Percentiles rank a stretch among this genome's conserved stretches.
These are phyloP conservation scores for Maniola hyperantus DNA, from an alignment of 2,888 invertebrate species.

Conservation along the genomic window DNA sequence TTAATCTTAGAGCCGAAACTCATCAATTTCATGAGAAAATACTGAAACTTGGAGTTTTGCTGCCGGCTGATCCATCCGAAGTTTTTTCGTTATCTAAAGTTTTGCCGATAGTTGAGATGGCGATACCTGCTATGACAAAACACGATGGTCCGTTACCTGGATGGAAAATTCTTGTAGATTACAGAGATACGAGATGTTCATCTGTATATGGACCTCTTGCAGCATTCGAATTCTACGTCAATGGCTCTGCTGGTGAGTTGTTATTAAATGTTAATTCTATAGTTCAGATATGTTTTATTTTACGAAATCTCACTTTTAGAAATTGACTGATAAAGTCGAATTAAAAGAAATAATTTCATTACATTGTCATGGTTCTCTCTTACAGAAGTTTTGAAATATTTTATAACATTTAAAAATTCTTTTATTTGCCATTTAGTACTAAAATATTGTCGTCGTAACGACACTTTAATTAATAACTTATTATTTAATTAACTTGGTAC, in stretches of 20 bases:
- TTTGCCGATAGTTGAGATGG: slow-evolving; percentile 87
- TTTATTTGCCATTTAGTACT: too few species aligned
- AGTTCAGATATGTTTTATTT: background rate
- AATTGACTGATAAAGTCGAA: too few species aligned
- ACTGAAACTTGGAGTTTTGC: slow-evolving; percentile 84
- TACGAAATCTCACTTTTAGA: background rate
- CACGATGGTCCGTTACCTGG: slow-evolving; percentile 84
- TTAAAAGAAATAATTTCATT: too few species aligned
- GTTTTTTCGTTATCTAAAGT: slow-evolving; percentile 86
- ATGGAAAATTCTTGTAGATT: slow-evolving; percentile 86
- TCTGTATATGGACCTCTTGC: slow-evolving; percentile 90
- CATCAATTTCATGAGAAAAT: slow-evolving; percentile 70
- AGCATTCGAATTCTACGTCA: slow-evolving; percentile 89
- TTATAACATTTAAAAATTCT: too few species aligned
- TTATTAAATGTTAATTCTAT: background rate
- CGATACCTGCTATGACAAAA: slow-evolving; percentile 84
- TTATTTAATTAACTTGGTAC: too few species aligned
- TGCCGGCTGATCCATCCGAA: slow-evolving; percentile 83
- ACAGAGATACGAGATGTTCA: slow-evolving; percentile 89
- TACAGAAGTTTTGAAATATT: too few species aligned
- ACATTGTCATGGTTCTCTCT: too few species aligned
- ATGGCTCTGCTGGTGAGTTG: slow-evolving; percentile 84
- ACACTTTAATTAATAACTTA: too few species aligned
- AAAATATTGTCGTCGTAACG: too few species aligned
- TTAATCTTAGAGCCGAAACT: slow-evolving; percentile 65